These are phyloP conservation scores for Tenthredo scrophulariae DNA, from an alignment of 2,888 invertebrate genomes.

Conservation along the genomic window DNA sequence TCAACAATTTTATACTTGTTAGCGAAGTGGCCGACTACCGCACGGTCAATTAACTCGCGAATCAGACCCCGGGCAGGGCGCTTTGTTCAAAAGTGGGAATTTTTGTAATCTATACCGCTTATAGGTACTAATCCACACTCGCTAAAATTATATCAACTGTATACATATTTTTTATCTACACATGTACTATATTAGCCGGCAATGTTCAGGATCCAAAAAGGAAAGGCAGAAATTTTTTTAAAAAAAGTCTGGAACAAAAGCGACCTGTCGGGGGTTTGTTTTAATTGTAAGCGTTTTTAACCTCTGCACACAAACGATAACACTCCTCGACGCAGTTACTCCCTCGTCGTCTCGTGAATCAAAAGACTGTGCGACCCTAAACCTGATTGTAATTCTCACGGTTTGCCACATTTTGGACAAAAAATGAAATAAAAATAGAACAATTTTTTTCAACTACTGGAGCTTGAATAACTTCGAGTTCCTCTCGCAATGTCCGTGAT, in stretches of 20 bases:
- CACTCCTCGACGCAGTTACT: constrained; percentile 1
- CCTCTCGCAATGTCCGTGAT: not conserved
- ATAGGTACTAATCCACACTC: constrained; percentile 18
- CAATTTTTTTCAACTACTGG: not conserved
- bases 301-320: constrained; percentile 13
- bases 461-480: not conserved
- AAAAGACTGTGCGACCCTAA: not conserved
- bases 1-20: constrained; percentile 74
- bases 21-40: constrained; percentile 69
- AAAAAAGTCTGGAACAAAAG: constrained; percentile 5
- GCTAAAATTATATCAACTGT: not conserved
- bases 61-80: constrained; percentile 56
- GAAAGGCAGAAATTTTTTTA: not conserved
- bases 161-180: not conserved
- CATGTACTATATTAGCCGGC: not conserved
- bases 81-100: constrained; percentile 65
- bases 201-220: not conserved
- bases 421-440: too few species aligned
- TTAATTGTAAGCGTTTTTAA: constrained; percentile 32
- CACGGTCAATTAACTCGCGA: constrained; percentile 73
- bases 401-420: not conserved
- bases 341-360: constrained; percentile 12
- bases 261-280: constrained; percentile 23
- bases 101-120: constrained; percentile 65
- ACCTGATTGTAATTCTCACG: constrained; percentile 17